phyloP scores from a whole-genome alignment of 2,797 vertebrate species.

The Microchirus variegatus region DNA sequence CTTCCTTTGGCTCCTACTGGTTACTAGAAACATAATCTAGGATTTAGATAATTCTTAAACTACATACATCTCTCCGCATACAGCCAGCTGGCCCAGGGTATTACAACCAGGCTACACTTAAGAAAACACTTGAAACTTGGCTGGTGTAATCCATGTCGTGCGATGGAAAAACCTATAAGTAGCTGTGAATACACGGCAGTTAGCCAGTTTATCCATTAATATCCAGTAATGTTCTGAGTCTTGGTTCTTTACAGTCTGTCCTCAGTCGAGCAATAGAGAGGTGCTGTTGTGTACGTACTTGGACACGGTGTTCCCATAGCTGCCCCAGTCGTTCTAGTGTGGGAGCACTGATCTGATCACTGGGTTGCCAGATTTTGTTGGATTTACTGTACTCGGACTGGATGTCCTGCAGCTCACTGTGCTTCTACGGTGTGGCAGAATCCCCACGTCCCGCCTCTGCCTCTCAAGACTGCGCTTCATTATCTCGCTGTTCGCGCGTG shows the following conservation, averaged over 20 bases:
- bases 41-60: constrained; percentile 7
- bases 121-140: constrained; percentile 18
- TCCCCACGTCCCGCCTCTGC: constrained; percentile 35
- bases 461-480: constrained; percentile 48
- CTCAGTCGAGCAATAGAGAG: constrained; percentile 41
- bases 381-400: constrained; percentile 75
- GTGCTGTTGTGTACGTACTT: constrained; percentile 36
- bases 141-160: constrained; percentile 36
- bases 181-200: constrained; percentile 35
- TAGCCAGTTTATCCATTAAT: constrained; percentile 35
- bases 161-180: constrained; percentile 48
- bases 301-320: constrained; percentile 60
- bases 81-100: constrained; percentile 4
- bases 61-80: constrained; percentile 3
- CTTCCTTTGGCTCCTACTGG: constrained; percentile 17
- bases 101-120: background rate
- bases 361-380: constrained; percentile 59
- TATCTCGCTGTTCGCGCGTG: constrained; percentile 38
- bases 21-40: constrained; percentile 25
- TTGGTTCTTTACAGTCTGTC: constrained; percentile 41
- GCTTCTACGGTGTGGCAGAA: constrained; percentile 48
- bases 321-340: constrained; percentile 43
- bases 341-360: constrained; percentile 63
- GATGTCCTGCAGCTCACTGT: constrained; percentile 58
- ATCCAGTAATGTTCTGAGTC: constrained; percentile 36